Conservation (phyloP, 2,888 invertebrate genomes). For the Stenoptilia bipunctidactyla region DNA sequence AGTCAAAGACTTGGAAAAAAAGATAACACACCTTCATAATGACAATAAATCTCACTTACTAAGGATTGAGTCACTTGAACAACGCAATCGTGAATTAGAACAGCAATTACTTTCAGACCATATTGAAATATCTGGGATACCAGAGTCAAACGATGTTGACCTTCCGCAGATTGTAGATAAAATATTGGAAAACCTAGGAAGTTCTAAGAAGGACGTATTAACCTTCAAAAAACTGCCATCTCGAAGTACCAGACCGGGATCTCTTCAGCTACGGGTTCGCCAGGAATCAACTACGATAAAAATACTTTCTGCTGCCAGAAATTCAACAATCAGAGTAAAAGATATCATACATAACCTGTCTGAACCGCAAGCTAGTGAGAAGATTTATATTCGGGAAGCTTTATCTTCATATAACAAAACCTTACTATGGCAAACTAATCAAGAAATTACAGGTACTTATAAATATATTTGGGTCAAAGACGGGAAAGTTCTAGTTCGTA, state of each 20-base stretch:
- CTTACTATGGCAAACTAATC: slow-evolving; percentile 4
- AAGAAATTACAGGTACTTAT: neutral
- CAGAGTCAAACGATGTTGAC: neutral
- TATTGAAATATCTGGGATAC: neutral
- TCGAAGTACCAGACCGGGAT: neutral
- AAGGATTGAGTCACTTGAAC: slow-evolving; percentile 2
- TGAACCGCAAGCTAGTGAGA: slow-evolving; percentile 1
- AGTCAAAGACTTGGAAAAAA: slow-evolving; percentile 1
- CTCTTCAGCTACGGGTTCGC: neutral
- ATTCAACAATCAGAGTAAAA: neutral
- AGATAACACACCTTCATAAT: slow-evolving; percentile 1
- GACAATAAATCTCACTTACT: neutral
- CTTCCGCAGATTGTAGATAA: neutral
- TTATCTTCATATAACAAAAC: slow-evolving; percentile 3
- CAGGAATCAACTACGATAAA: slow-evolving; percentile 1
- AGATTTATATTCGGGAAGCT: slow-evolving; percentile 1
- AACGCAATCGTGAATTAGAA: slow-evolving; percentile 1
- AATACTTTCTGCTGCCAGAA: neutral
- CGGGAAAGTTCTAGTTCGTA: neutral
- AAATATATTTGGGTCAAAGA: neutral
- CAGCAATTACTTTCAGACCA: neutral
- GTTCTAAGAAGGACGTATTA: neutral
- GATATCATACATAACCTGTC: slow-evolving; percentile 1
- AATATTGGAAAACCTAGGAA: neutral
- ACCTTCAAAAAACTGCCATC: neutral